A percentile compares a stretch with the other conserved stretches of the same genome.
Conservation (phyloP, 1,140 invertebrate species). For the Micrasema longulum region DNA sequence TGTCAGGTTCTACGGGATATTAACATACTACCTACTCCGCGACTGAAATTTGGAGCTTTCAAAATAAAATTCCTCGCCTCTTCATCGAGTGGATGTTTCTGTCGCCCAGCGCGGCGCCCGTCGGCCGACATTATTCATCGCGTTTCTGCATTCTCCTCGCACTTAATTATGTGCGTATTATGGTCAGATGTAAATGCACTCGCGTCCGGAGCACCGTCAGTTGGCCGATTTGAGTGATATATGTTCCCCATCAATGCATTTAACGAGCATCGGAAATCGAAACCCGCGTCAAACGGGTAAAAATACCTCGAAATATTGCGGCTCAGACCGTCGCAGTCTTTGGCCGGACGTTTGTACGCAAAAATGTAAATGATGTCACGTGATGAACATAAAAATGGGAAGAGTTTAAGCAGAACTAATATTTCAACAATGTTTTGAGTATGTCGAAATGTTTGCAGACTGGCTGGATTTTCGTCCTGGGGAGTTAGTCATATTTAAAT, state of each 20-base stretch:
- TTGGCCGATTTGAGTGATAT: conserved; percentile 23
- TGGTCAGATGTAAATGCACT: not conserved
- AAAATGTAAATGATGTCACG: conserved; percentile 20
- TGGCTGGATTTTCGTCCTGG: too few relatives aligned
- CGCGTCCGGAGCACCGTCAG: not conserved
- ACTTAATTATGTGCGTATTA: not conserved
- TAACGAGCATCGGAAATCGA: conserved; percentile 30
- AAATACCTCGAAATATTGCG: conserved; percentile 18
- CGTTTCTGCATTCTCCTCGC: not conserved
- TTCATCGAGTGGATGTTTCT: too few relatives aligned
- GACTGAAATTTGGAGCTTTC: too few relatives aligned
- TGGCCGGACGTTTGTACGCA: not conserved
- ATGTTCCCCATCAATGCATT: conserved; percentile 18
- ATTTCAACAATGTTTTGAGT: too few relatives aligned
- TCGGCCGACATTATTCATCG: too few relatives aligned
- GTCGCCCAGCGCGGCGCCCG: too few relatives aligned
- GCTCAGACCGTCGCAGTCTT: not conserved
- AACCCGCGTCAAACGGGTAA: conserved; percentile 13
- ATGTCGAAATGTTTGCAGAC: too few relatives aligned
- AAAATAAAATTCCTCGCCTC: too few relatives aligned
- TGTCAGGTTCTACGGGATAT: too few relatives aligned
- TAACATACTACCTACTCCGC: too few relatives aligned
- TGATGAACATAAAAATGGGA: not conserved
- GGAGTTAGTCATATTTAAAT: too few relatives aligned
- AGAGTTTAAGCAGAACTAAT: conserved; percentile 22